Evolutionary conservation across 2,888 invertebrate genomes (phyloP).

Genomic region (Lordiphosa andalusiaca): DNA sequence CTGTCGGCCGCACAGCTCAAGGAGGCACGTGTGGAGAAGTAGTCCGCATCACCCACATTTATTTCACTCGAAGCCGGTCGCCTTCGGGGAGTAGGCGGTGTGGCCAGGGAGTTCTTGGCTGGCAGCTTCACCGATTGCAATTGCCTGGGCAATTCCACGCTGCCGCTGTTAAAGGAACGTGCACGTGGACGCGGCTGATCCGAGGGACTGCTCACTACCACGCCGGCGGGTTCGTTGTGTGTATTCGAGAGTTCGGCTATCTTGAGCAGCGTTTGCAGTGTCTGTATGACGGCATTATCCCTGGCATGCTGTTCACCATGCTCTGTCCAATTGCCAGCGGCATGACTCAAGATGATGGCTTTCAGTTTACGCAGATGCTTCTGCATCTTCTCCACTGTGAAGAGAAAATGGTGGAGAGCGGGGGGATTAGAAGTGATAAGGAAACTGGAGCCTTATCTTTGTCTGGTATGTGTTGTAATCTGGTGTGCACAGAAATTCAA

Average conservation of each 20-base stretch:
- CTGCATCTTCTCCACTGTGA: constrained; percentile 78
- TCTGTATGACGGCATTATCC: constrained; percentile 76
- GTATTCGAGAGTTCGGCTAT: constrained; percentile 77
- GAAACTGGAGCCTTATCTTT: constrained; percentile 29
- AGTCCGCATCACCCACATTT: constrained; percentile 67
- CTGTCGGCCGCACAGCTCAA: constrained; percentile 76
- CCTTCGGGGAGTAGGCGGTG: constrained; percentile 56
- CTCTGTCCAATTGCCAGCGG: constrained; percentile 68
- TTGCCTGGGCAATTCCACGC: constrained; percentile 52
- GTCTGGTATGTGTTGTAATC: constrained; percentile 9
- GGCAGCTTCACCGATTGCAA: constrained; percentile 58
- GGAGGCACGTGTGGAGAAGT: constrained; percentile 77
- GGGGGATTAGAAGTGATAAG: constrained; percentile 10
- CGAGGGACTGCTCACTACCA: constrained; percentile 54
- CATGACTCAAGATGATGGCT: constrained; percentile 73
- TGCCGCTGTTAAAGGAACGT: constrained; percentile 58
- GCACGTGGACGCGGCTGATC: constrained; percentile 47
- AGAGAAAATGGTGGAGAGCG: constrained; percentile 9
- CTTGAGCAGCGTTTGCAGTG: constrained; percentile 78
- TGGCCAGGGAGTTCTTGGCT: constrained; percentile 61
- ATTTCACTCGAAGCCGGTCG: constrained; percentile 69
- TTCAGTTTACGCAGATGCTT: constrained; percentile 77
- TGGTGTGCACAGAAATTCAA: constrained; percentile 47
- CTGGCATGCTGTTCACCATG: constrained; percentile 71
- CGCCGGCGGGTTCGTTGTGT: constrained; percentile 59